Evolutionary conservation across 2,888 invertebrate genomes (phyloP).

Genomic region (Ophonus ardosiacus): DNA sequence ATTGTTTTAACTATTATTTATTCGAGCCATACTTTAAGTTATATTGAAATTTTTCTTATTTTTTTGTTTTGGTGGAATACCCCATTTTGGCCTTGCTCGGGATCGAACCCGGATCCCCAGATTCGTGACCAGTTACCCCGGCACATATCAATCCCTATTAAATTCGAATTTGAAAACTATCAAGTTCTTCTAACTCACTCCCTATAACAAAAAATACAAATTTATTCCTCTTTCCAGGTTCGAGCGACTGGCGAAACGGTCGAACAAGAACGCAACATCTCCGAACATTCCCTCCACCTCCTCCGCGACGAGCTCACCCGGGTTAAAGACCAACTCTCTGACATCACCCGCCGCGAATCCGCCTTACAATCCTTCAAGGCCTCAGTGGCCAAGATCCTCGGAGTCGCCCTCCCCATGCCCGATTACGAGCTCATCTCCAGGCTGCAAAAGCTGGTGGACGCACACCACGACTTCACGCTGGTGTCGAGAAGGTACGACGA

Average conservation of each 20-base stretch:
- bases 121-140: too few relatives aligned
- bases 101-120: too few relatives aligned
- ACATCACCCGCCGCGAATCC: constrained; percentile 86
- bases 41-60: too few relatives aligned
- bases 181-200: not conserved
- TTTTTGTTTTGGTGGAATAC: too few relatives aligned
- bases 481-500: constrained; percentile 86
- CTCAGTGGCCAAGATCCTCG: constrained; percentile 79
- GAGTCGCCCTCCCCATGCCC: constrained; percentile 77
- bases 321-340: constrained; percentile 85
- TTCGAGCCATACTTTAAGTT: too few relatives aligned
- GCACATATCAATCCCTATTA: too few relatives aligned
- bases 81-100: too few relatives aligned
- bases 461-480: constrained; percentile 91
- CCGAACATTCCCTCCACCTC: constrained; percentile 84
- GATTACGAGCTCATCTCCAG: constrained; percentile 81
- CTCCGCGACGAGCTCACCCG: constrained; percentile 87
- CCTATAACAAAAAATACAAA: not conserved
- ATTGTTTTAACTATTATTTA: too few relatives aligned
- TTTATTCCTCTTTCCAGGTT: constrained; percentile 69
- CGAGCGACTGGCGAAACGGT: constrained; percentile 82
- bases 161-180: not conserved
- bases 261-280: constrained; percentile 84
- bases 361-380: constrained; percentile 86
- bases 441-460: constrained; percentile 89